Conservation (phyloP, 92 coral and sea anemone genomes). For the Zoanthus sansibaricus region DNA sequence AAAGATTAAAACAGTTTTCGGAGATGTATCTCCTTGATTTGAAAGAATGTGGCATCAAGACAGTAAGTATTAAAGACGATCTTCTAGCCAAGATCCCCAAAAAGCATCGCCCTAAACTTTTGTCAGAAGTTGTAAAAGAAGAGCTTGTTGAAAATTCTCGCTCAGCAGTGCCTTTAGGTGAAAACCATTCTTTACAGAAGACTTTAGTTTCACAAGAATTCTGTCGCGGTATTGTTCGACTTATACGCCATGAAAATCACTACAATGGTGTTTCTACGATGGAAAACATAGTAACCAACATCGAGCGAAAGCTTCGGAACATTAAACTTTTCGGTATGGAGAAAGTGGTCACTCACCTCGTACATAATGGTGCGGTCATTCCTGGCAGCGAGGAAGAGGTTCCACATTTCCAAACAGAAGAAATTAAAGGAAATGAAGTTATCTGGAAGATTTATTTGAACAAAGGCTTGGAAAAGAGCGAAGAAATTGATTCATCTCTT, state of each 20-base stretch:
- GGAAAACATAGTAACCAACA: conserved; percentile 21
- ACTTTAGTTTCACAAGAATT: conserved; percentile 59
- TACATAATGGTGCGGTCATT: conserved; percentile 46
- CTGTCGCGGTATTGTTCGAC: conserved; percentile 59
- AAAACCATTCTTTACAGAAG: conserved; percentile 49
- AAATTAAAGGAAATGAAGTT: conserved; percentile 13
- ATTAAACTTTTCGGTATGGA: conserved; percentile 41
- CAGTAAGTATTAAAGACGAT: conserved; percentile 18
- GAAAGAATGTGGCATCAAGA: conserved; percentile 42
- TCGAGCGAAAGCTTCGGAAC: conserved; percentile 42
- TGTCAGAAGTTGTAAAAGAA: conserved; percentile 63
- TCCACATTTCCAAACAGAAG: conserved; percentile 24
- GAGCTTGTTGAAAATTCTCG: conserved; percentile 1
- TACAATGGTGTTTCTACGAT: background rate
- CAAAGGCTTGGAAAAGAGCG: background rate
- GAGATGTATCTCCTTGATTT: conserved; percentile 65
- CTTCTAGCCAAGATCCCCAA: conserved; percentile 51
- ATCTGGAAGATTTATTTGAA: conserved; percentile 23
- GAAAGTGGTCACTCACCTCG: conserved; percentile 45
- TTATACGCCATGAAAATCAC: conserved; percentile 63
- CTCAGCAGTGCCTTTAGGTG: background rate
- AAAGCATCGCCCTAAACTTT: conserved; percentile 55
- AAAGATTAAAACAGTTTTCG: conserved; percentile 45
- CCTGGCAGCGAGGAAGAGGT: conserved; percentile 67
- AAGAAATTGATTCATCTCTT: background rate